A percentile compares a stretch with the other conserved stretches of the same genome.
phyloP scores from a whole-genome alignment of 2,113 vertebrate species.

The Proteles cristata region DNA sequence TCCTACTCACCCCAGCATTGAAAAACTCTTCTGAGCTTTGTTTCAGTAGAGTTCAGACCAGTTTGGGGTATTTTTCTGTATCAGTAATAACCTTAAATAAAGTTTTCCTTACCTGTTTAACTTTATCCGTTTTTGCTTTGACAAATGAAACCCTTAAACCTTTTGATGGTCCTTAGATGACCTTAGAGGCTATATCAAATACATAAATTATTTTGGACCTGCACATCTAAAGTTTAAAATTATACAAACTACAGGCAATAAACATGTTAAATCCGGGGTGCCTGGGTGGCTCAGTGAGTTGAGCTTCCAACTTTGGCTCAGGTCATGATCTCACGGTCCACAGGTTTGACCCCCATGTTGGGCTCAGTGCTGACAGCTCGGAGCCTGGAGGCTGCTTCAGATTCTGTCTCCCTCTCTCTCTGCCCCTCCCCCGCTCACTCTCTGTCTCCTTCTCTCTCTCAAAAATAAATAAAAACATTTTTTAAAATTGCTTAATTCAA shows the following conservation, averaged over 20 bases:
- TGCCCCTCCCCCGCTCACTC: too few species aligned
- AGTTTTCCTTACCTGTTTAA: not conserved
- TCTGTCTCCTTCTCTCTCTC: too few species aligned
- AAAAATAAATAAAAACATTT: too few species aligned
- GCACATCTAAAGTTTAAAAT: constrained; percentile 1
- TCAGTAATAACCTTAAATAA: not conserved
- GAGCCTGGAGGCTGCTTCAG: too few species aligned
- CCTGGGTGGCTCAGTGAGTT: too few species aligned
- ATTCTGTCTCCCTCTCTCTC: too few species aligned
- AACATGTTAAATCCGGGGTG: not conserved
- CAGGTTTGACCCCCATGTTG: too few species aligned
- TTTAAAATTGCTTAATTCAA: not conserved
- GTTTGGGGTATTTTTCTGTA: not conserved
- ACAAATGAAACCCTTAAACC: not conserved
- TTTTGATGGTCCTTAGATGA: not conserved
- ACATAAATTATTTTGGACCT: not conserved
- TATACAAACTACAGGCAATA: not conserved
- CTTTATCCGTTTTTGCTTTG: not conserved
- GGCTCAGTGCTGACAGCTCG: too few species aligned
- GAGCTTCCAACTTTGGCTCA: too few species aligned
- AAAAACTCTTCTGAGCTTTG: not conserved
- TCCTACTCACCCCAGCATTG: not conserved
- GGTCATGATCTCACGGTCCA: too few species aligned
- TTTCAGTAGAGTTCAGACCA: not conserved
- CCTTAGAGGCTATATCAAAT: not conserved